These are phyloP conservation scores for Polyergus mexicanus DNA, from an alignment of 1,140 invertebrate species.

Conservation along the genomic window DNA sequence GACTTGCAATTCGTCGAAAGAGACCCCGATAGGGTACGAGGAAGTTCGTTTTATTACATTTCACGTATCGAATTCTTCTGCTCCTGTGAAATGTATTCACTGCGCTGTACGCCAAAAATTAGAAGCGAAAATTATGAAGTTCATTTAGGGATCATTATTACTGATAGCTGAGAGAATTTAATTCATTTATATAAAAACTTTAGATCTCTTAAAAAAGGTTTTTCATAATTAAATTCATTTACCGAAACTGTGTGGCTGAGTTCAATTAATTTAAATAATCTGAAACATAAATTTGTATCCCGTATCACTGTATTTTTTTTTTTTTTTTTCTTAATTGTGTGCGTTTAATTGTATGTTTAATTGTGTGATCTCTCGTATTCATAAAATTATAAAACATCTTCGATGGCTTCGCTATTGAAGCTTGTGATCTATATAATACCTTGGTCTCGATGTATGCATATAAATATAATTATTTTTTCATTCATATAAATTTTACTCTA, in stretches of 20 bases:
- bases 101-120: slow-evolving; percentile 17
- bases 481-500: neutral
- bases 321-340: too few relatives aligned
- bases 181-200: neutral
- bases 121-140: neutral
- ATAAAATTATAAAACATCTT: neutral
- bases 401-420: neutral
- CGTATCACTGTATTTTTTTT: neutral
- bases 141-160: neutral
- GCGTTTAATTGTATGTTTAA: too few relatives aligned
- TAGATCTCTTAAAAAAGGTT: neutral
- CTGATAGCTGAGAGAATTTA: neutral
- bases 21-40: slow-evolving; percentile 4
- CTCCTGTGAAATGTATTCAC: slow-evolving; percentile 18
- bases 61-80: slow-evolving; percentile 46
- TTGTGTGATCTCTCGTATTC: neutral
- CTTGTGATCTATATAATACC: neutral
- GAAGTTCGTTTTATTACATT: slow-evolving; percentile 58
- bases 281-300: neutral
- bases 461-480: neutral
- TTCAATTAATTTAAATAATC: neutral
- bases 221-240: neutral
- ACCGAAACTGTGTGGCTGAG: too few relatives aligned
- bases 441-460: neutral
- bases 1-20: slow-evolving; percentile 57